A percentile compares a stretch with the other conserved stretches of the same genome.
phyloP scores from a whole-genome alignment of 2,113 vertebrate genomes.

The Ictalurus furcatus region DNA sequence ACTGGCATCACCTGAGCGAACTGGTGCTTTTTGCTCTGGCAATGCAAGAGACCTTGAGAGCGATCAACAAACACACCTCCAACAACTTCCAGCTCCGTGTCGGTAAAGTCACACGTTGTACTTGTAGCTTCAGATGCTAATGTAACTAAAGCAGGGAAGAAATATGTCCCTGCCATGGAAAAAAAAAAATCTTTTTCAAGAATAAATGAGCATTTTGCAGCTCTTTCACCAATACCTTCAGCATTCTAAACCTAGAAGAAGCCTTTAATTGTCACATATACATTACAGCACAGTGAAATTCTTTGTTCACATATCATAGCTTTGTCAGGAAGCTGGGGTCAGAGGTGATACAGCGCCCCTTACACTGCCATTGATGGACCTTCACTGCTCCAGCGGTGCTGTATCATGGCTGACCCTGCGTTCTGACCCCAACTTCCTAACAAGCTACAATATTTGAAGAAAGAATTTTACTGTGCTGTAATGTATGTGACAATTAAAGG shows the following conservation, averaged over 20 bases:
- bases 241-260: neutral
- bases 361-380: too few relatives aligned
- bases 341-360: neutral
- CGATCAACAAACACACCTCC: conserved; percentile 87
- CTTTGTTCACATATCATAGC: neutral
- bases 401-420: too few relatives aligned
- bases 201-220: too few relatives aligned
- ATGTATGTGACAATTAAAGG: too few relatives aligned
- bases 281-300: neutral
- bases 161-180: neutral
- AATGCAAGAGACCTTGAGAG: conserved; percentile 90
- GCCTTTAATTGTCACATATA: neutral
- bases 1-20: conserved; percentile 92
- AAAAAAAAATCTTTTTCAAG: too few relatives aligned
- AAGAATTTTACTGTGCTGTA: too few relatives aligned
- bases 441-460: too few relatives aligned
- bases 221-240: neutral
- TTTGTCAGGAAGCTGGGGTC: neutral
- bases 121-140: neutral
- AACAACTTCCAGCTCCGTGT: conserved; percentile 93
- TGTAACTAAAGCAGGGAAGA: neutral
- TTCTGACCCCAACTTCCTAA: too few relatives aligned
- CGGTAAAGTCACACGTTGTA: conserved; percentile 72
- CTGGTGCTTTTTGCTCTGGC: conserved; percentile 93
- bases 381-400: too few relatives aligned